phyloP scores from a whole-genome alignment of 2,113 vertebrate species.

The Sturnus vulgaris region DNA sequence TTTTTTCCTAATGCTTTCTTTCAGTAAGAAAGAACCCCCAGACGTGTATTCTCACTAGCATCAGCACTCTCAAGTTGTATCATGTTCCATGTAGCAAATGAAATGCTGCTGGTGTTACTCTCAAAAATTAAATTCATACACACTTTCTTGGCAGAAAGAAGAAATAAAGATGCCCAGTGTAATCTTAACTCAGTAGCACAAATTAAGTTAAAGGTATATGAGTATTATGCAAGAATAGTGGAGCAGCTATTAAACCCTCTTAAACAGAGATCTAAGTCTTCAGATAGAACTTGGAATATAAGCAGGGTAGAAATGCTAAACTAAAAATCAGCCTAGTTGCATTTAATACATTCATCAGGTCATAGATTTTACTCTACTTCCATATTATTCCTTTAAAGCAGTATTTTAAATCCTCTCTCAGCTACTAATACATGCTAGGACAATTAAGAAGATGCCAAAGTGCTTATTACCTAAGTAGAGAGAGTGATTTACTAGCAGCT shows the following conservation, averaged over 20 bases:
- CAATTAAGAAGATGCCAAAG: not conserved
- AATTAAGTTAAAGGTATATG: not conserved
- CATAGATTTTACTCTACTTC: not conserved
- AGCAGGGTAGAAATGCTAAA: not conserved
- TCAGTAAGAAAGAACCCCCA: not conserved
- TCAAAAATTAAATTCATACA: not conserved
- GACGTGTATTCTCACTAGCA: not conserved
- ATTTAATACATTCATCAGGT: not conserved
- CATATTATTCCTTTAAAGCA: not conserved
- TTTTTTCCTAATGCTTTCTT: not conserved
- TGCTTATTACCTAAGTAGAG: constrained; percentile 82
- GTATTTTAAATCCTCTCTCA: not conserved
- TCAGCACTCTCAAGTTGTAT: not conserved
- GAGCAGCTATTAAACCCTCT: not conserved
- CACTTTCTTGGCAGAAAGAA: not conserved
- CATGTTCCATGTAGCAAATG: not conserved
- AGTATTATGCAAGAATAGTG: not conserved
- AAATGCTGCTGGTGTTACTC: not conserved
- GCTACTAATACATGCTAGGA: not conserved
- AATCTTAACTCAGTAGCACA: not conserved
- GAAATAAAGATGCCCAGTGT: not conserved
- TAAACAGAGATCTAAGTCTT: not conserved
- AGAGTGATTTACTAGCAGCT: constrained; percentile 82
- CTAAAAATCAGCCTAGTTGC: not conserved
- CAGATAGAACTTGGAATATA: not conserved